Conservation (phyloP, 2,113 vertebrate species). For the Nettapus auritus region DNA sequence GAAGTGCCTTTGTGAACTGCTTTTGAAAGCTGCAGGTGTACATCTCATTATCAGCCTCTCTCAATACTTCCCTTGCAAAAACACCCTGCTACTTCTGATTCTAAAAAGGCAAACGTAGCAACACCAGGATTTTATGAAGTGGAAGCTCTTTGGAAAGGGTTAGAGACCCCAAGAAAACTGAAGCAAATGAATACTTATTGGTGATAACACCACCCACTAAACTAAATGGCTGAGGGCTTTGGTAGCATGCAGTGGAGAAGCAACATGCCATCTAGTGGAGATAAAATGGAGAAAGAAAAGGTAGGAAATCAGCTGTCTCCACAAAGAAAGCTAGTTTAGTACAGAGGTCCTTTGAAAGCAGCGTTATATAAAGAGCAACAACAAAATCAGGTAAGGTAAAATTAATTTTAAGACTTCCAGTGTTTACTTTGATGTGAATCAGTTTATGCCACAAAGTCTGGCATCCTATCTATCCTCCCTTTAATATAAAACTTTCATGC, state of each 20-base stretch:
- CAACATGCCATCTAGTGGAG: slow-evolving; percentile 55
- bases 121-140: rapidly evolving
- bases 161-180: neutral
- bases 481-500: neutral
- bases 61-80: neutral
- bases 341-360: neutral
- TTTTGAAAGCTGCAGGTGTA: neutral
- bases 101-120: neutral
- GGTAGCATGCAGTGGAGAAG: neutral
- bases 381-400: neutral
- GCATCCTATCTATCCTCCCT: neutral
- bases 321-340: neutral
- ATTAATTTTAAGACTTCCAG: neutral
- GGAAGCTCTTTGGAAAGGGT: neutral
- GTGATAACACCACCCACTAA: neutral
- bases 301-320: rapidly evolving
- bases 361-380: neutral
- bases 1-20: neutral
- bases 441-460: neutral
- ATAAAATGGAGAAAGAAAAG: neutral
- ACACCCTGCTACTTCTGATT: neutral
- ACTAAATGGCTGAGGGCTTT: neutral
- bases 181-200: rapidly evolving
- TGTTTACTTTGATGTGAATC: neutral
- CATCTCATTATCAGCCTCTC: neutral